These are phyloP conservation scores for Channa argus DNA, from an alignment of 2,113 vertebrate species.

Conservation along the genomic window DNA sequence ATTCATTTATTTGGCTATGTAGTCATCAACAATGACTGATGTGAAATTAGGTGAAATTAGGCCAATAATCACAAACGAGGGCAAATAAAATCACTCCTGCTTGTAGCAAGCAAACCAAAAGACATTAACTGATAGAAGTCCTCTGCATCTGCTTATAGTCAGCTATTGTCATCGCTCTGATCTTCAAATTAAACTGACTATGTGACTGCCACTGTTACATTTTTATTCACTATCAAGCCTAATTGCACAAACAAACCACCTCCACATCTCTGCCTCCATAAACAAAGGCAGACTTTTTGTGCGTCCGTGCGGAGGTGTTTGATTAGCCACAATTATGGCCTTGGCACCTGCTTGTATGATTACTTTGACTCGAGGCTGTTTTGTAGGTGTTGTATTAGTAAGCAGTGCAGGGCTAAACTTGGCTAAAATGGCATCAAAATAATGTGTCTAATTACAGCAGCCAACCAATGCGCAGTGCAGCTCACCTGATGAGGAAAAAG, in stretches of 20 bases:
- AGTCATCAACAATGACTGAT: too few relatives aligned
- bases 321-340: constrained; percentile 73
- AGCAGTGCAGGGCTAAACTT: constrained; percentile 50
- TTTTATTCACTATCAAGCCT: constrained; percentile 16
- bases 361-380: constrained; percentile 58
- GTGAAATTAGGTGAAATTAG: too few relatives aligned
- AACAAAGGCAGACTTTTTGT: constrained; percentile 35
- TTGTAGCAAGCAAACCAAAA: too few relatives aligned
- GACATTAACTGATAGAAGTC: too few relatives aligned
- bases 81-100: too few relatives aligned
- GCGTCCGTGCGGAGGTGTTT: constrained; percentile 57
- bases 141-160: background rate
- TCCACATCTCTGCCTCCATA: constrained; percentile 43
- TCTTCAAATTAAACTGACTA: constrained; percentile 50
- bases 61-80: too few relatives aligned
- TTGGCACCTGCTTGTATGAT: constrained; percentile 49
- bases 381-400: constrained; percentile 41
- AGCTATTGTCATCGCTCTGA: constrained; percentile 17
- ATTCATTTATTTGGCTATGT: too few relatives aligned
- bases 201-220: constrained; percentile 16
- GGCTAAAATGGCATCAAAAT: constrained; percentile 29
- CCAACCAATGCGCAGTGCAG: constrained; percentile 41
- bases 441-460: constrained; percentile 66
- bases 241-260: constrained; percentile 53
- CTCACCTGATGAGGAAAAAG: constrained; percentile 60